Conservation (phyloP, 2,888 invertebrate species). For the Heteropelma amictum region DNA sequence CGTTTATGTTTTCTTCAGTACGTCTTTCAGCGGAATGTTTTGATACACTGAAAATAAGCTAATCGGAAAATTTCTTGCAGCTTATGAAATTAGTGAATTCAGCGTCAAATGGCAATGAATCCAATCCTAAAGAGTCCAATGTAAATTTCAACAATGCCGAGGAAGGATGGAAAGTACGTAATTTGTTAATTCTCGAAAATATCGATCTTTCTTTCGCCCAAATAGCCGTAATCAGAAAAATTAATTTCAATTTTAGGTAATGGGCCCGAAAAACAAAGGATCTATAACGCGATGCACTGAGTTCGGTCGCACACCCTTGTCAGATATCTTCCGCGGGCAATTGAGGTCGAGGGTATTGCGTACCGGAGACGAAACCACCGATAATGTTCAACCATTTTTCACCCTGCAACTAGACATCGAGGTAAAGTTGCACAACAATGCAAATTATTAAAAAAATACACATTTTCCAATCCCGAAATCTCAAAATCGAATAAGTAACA, state of each 20-base stretch:
- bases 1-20: too few relatives aligned
- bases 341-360: conserved; percentile 90
- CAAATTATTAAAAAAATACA: too few relatives aligned
- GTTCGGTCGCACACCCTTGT: conserved; percentile 91
- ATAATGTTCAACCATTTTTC: conserved; percentile 97
- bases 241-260: conserved; percentile 80
- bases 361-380: conserved; percentile 87
- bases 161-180: conserved; percentile 86
- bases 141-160: conserved; percentile 79
- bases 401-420: conserved; percentile 96
- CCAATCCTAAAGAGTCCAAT: conserved; percentile 65
- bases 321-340: conserved; percentile 95
- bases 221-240: background rate
- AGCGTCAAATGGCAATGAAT: conserved; percentile 58
- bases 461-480: background rate
- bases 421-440: too few relatives aligned
- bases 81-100: conserved; percentile 79
- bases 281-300: conserved; percentile 92
- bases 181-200: too few relatives aligned
- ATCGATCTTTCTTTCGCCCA: too few relatives aligned
- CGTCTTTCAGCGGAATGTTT: too few relatives aligned
- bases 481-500: background rate
- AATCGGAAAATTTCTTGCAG: conserved; percentile 69
- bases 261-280: conserved; percentile 92
- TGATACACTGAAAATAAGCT: background rate